Evolutionary conservation across 1,140 invertebrate species (phyloP), one percentile per base, ranked within the genome.

Genomic region (Dolichoris vasculosae): DNA sequence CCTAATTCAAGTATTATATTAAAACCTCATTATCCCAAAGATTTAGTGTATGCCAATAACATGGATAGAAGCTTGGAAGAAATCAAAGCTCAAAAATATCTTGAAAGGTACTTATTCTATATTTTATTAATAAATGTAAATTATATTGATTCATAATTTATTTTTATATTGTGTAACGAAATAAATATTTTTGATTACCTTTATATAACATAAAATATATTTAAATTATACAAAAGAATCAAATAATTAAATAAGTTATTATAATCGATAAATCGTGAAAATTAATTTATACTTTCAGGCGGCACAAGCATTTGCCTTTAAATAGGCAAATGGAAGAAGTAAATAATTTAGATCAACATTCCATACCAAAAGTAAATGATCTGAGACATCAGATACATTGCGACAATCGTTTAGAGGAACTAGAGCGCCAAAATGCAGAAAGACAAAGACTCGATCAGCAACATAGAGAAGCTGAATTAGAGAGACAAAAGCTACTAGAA

Each of bases 1-100:
- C 92, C 93, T 83, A 94, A 95, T 90, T 90, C 94, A 87, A 94
- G 93, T 77, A 94, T 95, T 91, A 94, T 95, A 83, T 92, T 94
- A 71, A 95, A 89, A 84, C 86, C 89, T 73, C 90, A 91, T 85
- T 93, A 93, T 89, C 91, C 91, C 88, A 91, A 93, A 90, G 90
- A 93, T 75, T 90, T 93, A 89, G 95, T 96, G 85, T 96, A 96
- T 91, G 92, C 93, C 85, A 94, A 95, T 89, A 94, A 94, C 88
- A 93, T 90, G 82, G 95, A 96, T 93, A 94, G 92, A 89, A 96
- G 95, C 91, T 94, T 96, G 92, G 95, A 96, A 91, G 95, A 96
- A 93, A 95, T 96, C 83, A 93, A 94, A 89, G 93, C 95, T 81
- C 91, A 92, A 78, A 91, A 87, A 87, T 89, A 90, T 90, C 89